Conservation (phyloP, 2,113 vertebrate species). For the Cyphomyrus plagiostoma region DNA sequence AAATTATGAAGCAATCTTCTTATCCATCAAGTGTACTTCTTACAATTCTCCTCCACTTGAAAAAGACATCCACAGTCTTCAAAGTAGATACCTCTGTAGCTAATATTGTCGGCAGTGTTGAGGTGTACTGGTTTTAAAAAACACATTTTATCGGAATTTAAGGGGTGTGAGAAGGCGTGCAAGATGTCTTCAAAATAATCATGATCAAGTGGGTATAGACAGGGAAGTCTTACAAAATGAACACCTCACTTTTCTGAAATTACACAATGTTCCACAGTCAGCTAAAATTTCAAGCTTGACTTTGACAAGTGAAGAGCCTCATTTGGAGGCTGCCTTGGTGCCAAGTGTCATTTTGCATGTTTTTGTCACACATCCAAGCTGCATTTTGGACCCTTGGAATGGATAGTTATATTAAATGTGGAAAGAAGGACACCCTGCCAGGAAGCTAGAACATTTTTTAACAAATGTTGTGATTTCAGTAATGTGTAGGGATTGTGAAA, state of each 20-base stretch:
- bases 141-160: neutral
- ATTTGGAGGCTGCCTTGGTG: neutral
- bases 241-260: neutral
- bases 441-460: neutral
- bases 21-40: neutral
- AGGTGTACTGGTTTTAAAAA: neutral
- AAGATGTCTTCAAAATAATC: neutral
- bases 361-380: neutral
- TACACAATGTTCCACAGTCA: neutral
- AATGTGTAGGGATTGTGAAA: neutral
- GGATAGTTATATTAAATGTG: neutral
- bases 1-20: neutral
- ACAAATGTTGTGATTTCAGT: neutral
- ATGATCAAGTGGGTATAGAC: neutral
- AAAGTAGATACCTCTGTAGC: neutral
- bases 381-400: neutral
- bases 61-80: neutral
- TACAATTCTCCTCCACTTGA: neutral
- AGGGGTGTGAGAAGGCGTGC: neutral
- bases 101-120: neutral
- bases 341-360: neutral
- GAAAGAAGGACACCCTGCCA: neutral
- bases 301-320: slow-evolving; percentile 3
- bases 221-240: neutral
- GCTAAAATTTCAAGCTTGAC: neutral